Evolutionary conservation across 1,140 invertebrate species (phyloP).

Genomic region (Thaumatotibia leucotreta): DNA sequence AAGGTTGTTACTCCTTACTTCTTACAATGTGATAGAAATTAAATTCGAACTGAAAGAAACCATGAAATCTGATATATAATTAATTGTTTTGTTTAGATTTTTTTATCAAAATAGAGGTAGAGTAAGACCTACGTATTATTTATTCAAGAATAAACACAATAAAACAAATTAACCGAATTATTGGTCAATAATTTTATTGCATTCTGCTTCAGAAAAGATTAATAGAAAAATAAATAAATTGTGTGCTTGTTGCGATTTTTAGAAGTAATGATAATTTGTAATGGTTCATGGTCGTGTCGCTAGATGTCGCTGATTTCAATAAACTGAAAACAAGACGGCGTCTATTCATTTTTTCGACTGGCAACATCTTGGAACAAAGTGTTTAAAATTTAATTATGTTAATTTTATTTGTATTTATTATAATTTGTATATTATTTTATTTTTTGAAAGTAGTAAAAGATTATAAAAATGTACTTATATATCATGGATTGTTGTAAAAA

Average conservation of each 20-base stretch:
- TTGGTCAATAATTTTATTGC: too few species aligned
- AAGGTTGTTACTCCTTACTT: too few species aligned
- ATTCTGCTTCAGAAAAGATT: too few species aligned
- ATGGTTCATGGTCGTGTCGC: background rate
- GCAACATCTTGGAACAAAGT: background rate
- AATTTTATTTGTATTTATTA: background rate
- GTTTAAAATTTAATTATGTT: background rate
- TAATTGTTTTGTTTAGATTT: too few species aligned
- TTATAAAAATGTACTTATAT: background rate
- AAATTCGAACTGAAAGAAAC: too few species aligned
- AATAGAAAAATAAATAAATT: too few species aligned
- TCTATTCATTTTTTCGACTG: background rate
- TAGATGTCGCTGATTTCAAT: background rate
- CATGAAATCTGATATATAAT: too few species aligned
- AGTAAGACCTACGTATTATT: too few species aligned
- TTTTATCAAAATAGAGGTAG: too few species aligned
- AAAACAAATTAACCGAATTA: too few species aligned
- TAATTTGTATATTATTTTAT: background rate
- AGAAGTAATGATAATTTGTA: background rate
- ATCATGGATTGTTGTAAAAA: constrained; percentile 48
- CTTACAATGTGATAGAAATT: too few species aligned
- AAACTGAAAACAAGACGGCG: background rate
- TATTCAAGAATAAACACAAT: too few species aligned
- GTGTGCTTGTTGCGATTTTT: background rate
- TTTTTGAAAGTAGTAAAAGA: background rate